A percentile compares a stretch with the other conserved stretches of the same genome.
These are phyloP conservation scores for Nebria ingens DNA, from an alignment of 1,140 invertebrate species.

Conservation along the genomic window DNA sequence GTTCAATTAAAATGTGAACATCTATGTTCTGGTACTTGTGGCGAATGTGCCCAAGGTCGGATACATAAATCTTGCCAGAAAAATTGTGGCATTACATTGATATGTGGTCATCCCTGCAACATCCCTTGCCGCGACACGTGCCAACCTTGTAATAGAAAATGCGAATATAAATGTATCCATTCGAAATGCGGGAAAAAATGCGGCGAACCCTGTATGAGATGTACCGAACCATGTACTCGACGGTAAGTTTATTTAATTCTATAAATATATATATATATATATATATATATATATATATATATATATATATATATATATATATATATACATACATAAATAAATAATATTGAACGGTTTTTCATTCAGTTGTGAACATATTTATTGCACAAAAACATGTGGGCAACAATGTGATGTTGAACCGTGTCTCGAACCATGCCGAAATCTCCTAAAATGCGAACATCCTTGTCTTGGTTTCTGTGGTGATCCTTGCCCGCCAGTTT, in stretches of 20 bases:
- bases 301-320: no score
- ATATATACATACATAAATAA: no score
- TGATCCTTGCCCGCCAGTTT: conserved; percentile 46
- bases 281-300: no score
- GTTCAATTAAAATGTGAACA: conserved; percentile 43
- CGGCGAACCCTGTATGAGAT: conserved; percentile 47
- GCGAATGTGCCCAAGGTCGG: conserved; percentile 45
- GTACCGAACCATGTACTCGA: conserved; percentile 39
- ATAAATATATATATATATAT: no score
- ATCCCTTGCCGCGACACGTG: conserved; percentile 47
- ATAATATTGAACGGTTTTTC: no score
- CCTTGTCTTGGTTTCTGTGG: conserved; percentile 56
- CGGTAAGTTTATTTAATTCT: not conserved
- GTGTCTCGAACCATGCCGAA: conserved; percentile 42
- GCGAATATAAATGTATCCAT: conserved; percentile 47
- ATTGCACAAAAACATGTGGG: conserved; percentile 45
- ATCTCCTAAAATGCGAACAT: conserved; percentile 43
- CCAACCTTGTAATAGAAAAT: conserved; percentile 47
- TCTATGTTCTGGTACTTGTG: conserved; percentile 47
- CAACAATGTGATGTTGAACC: conserved; percentile 39
- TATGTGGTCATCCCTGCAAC: conserved; percentile 58
- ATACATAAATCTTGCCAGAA: conserved; percentile 50
- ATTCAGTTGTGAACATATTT: conserved; percentile 40
- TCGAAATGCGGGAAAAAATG: conserved; percentile 44
- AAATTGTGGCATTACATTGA: conserved; percentile 43